Percentiles rank a stretch among this genome's conserved stretches.
These are phyloP conservation scores for Chinchilla lanigera DNA, from an alignment of 2,113 vertebrate genomes.

Conservation along the genomic window DNA sequence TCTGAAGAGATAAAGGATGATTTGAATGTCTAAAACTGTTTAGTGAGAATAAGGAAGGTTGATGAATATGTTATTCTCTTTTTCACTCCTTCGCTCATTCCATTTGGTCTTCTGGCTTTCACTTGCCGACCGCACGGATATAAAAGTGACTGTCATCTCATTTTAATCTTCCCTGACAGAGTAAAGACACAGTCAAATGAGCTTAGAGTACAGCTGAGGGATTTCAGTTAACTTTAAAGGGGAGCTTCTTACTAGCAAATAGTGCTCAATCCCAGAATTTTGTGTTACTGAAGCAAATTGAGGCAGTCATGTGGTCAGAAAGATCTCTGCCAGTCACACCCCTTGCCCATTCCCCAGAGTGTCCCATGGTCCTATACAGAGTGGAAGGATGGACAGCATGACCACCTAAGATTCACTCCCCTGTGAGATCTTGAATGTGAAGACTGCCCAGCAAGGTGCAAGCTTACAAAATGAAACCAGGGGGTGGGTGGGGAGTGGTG, in stretches of 20 bases:
- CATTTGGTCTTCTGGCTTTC: neutral
- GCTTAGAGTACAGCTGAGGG: neutral
- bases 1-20: neutral
- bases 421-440: neutral
- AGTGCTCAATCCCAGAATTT: neutral
- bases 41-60: neutral
- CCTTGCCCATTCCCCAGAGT: neutral
- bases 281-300: neutral
- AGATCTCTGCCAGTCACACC: neutral
- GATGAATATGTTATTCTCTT: neutral
- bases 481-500: neutral
- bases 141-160: neutral
- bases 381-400: neutral
- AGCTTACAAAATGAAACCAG: neutral
- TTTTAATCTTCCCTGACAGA: constrained; percentile 17
- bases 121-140: neutral
- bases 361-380: neutral
- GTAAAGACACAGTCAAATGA: neutral
- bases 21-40: neutral
- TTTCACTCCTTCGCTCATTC: neutral
- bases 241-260: neutral
- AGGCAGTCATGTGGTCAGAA: neutral
- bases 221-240: neutral
- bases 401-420: neutral
- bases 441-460: neutral